A percentile compares a stretch with the other conserved stretches of the same genome.
Conservation (phyloP, 2,113 vertebrate genomes). For the Nibea coibor region DNA sequence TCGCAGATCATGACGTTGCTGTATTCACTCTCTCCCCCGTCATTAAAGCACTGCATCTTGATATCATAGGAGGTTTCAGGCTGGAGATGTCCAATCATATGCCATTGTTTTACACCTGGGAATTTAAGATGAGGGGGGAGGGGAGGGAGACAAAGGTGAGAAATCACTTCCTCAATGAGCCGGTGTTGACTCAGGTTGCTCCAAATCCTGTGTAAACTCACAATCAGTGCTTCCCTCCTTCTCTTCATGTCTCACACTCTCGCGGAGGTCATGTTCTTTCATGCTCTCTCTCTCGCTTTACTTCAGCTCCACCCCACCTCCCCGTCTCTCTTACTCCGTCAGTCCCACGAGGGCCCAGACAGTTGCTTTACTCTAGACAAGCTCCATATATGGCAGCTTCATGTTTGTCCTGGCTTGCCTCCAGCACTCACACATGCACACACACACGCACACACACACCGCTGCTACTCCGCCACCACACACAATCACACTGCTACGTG, state of each 20-base stretch:
- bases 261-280: conserved; percentile 60
- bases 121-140: not conserved
- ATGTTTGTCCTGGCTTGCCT: conserved; percentile 83
- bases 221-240: not conserved
- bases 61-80: conserved; percentile 96
- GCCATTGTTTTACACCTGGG: conserved; percentile 91
- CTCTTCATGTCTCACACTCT: conserved; percentile 44
- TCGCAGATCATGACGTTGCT: conserved; percentile 99
- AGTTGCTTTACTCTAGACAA: conserved; percentile 78
- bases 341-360: conserved; percentile 70
- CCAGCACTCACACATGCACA: conserved; percentile 72
- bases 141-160: conserved; percentile 51
- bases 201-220: conserved; percentile 32
- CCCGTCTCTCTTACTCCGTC: conserved; percentile 38
- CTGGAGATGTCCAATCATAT: conserved; percentile 93
- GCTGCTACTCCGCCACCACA: conserved; percentile 19
- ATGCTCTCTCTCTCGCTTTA: conserved; percentile 38
- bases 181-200: conserved; percentile 41
- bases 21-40: conserved; percentile 93
- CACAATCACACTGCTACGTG: conserved; percentile 38
- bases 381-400: conserved; percentile 84
- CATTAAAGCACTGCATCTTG: conserved; percentile 97
- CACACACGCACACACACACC: conserved; percentile 22
- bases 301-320: not conserved
- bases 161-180: conserved; percentile 25